Conservation (phyloP, 1,140 invertebrate genomes). For the Cotesia typhae region DNA sequence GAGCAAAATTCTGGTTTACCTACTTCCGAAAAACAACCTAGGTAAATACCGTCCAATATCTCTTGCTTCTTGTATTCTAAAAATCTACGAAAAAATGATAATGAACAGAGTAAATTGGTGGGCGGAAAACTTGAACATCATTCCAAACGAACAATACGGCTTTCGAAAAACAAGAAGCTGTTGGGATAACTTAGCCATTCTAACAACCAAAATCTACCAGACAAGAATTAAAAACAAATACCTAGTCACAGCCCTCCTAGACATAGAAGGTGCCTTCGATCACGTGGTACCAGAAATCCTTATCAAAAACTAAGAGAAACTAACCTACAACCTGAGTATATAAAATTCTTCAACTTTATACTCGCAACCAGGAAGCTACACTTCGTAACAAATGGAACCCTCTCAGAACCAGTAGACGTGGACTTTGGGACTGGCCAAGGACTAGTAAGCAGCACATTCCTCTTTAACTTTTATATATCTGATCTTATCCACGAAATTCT, state of each 20-base stretch:
- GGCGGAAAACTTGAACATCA: slow-evolving; percentile 20
- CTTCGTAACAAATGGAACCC: too few species aligned
- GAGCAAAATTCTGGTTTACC: slow-evolving; percentile 17
- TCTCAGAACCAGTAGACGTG: too few species aligned
- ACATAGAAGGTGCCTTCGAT: slow-evolving; percentile 42
- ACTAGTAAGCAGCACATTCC: slow-evolving; percentile 30
- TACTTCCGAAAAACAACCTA: slow-evolving; percentile 36
- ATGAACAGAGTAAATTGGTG: slow-evolving; percentile 36
- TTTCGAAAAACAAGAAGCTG: slow-evolving; percentile 38
- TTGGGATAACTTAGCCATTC: slow-evolving; percentile 28
- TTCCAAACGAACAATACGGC: slow-evolving; percentile 35
- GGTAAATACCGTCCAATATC: slow-evolving; percentile 39
- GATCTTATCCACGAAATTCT: not conserved
- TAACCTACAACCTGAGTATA: not conserved
- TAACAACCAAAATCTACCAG: slow-evolving; percentile 19
- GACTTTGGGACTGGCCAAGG: not conserved
- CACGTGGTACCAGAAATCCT: slow-evolving; percentile 34
- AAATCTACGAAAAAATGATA: slow-evolving; percentile 41
- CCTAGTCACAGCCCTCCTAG: slow-evolving; percentile 30
- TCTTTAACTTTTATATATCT: slow-evolving; percentile 36
- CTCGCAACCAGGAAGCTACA: not conserved
- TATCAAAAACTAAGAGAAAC: slow-evolving; percentile 24
- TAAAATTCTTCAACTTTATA: not conserved
- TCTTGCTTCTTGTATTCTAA: slow-evolving; percentile 30
- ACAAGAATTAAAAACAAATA: slow-evolving; percentile 21